These are phyloP conservation scores for Carabus problematicus DNA, from an alignment of 2,888 invertebrate species.

Conservation along the genomic window DNA sequence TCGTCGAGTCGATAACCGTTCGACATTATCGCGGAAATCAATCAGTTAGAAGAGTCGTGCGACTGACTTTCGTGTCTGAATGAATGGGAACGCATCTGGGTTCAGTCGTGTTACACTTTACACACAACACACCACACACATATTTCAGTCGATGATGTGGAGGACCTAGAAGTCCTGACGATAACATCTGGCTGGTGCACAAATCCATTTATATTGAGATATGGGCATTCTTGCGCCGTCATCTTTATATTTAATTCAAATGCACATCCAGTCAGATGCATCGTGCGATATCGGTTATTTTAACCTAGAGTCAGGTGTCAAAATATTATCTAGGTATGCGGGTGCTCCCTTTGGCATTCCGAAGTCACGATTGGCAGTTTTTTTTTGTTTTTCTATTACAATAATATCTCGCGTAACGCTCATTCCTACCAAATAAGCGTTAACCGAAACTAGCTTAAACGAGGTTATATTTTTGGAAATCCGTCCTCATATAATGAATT, in stretches of 20 bases:
- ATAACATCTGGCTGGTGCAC: conserved; percentile 44
- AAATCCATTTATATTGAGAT: conserved; percentile 60
- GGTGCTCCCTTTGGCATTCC: conserved; percentile 29
- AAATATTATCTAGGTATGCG: conserved; percentile 32
- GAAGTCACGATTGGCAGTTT: too few species aligned
- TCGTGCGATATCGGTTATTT: conserved; percentile 33
- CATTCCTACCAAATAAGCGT: too few species aligned
- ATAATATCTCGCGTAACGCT: too few species aligned
- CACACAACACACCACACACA: background rate
- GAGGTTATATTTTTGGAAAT: too few species aligned
- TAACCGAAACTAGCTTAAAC: too few species aligned
- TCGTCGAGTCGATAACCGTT: background rate
- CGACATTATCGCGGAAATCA: background rate
- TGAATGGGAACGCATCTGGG: background rate
- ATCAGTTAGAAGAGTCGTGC: too few species aligned
- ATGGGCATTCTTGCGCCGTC: conserved; percentile 56
- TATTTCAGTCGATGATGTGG: too few species aligned
- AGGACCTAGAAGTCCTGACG: background rate
- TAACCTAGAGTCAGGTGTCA: conserved; percentile 35
- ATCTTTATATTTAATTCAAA: conserved; percentile 47
- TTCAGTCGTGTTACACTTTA: background rate
- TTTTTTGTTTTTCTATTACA: too few species aligned
- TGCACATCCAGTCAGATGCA: conserved; percentile 20
- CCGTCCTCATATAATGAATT: too few species aligned
- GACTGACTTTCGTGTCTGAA: too few species aligned